Percentiles rank a stretch among this genome's conserved stretches.
Evolutionary conservation across 1,140 invertebrate species (phyloP).

Genomic region (Hyles euphorbiae): DNA sequence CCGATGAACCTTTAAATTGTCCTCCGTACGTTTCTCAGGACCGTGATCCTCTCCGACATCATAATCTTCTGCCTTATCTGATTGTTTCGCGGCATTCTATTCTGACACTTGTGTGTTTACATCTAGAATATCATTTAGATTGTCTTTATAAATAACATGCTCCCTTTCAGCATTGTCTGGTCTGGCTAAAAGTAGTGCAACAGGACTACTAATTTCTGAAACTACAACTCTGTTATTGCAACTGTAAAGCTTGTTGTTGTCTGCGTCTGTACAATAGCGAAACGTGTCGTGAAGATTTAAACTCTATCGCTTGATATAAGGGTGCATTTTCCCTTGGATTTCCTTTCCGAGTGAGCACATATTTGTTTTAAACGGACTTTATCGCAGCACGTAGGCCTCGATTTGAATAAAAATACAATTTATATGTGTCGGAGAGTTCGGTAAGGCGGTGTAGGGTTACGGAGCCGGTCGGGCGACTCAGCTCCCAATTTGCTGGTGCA

Average conservation of each 20-base stretch:
- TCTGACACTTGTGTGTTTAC: slow-evolving; percentile 28
- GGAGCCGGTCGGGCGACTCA: slow-evolving; percentile 57
- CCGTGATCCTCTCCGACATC: slow-evolving; percentile 35
- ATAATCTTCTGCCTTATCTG: slow-evolving; percentile 33
- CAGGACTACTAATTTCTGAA: slow-evolving; percentile 41
- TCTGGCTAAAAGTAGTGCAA: slow-evolving; percentile 41
- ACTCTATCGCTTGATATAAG: slow-evolving; percentile 33
- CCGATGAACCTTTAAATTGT: slow-evolving; percentile 53
- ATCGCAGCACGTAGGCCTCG: slow-evolving; percentile 65
- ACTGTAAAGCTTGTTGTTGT: slow-evolving; percentile 48
- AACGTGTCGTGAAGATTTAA: slow-evolving; percentile 17
- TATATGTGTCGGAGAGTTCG: slow-evolving; percentile 67
- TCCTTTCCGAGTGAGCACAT: slow-evolving; percentile 39
- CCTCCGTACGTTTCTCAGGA: slow-evolving; percentile 38
- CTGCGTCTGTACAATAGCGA: slow-evolving; percentile 24
- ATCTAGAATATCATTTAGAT: slow-evolving; percentile 30
- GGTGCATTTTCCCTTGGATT: slow-evolving; percentile 35
- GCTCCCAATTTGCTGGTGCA: slow-evolving; percentile 71
- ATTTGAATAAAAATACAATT: slow-evolving; percentile 75
- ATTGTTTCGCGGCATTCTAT: slow-evolving; percentile 21
- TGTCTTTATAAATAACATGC: slow-evolving; percentile 26
- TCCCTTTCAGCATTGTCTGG: slow-evolving; percentile 29
- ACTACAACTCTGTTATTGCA: slow-evolving; percentile 59
- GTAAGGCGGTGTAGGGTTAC: slow-evolving; percentile 66
- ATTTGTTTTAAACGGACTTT: slow-evolving; percentile 68